Conservation (phyloP, 2,797 vertebrate species). For the Lepilemur septentrionalis region DNA sequence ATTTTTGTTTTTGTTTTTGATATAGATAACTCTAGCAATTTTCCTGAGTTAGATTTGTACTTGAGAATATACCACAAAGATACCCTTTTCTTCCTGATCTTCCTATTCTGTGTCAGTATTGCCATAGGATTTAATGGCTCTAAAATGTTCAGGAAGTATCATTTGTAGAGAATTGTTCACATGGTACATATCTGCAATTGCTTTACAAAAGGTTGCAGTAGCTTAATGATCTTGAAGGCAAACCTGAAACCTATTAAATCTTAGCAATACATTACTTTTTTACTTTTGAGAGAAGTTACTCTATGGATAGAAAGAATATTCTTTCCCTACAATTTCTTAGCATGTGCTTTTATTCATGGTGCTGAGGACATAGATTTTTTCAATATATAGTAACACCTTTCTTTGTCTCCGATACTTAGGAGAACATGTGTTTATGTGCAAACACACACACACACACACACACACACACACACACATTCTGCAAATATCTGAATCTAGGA, state of each 20-base stretch:
- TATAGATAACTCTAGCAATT: background rate
- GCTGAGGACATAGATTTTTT: background rate
- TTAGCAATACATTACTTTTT: background rate
- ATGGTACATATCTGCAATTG: background rate
- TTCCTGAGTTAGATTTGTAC: background rate
- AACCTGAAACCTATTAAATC: background rate
- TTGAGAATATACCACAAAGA: background rate
- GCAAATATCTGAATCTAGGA: background rate
- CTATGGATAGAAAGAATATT: background rate
- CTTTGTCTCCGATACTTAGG: background rate
- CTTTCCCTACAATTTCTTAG: background rate
- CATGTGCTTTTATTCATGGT: background rate
- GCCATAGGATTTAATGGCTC: background rate
- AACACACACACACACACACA: background rate
- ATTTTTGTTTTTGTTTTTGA: background rate
- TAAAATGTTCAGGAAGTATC: background rate
- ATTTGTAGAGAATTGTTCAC: background rate
- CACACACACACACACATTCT: background rate
- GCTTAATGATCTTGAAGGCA: background rate
- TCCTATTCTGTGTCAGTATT: background rate
- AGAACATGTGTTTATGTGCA: background rate
- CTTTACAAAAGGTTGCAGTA: background rate
- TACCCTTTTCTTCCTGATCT: background rate
- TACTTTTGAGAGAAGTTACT: background rate
- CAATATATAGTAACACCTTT: background rate